phyloP scores from a whole-genome alignment of 2,113 vertebrate genomes.

The Proteles cristata region DNA sequence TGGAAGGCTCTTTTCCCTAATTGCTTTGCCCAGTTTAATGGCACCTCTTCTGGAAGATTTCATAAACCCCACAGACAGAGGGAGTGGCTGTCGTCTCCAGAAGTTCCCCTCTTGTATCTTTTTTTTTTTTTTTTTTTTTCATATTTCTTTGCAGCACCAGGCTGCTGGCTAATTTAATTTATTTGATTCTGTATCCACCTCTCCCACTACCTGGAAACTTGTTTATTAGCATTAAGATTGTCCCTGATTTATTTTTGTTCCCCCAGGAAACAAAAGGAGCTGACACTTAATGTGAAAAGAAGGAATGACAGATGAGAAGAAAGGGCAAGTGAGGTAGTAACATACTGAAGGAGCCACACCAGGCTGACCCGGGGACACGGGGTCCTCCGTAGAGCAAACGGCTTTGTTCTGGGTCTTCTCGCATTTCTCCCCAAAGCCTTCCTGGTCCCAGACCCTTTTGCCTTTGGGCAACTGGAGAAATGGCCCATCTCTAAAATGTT shows the following conservation, averaged over 20 bases:
- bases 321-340: background rate
- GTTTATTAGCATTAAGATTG: background rate
- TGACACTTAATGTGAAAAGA: background rate
- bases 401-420: background rate
- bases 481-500: background rate
- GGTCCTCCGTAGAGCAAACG: background rate
- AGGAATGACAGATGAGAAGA: background rate
- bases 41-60: background rate
- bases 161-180: background rate
- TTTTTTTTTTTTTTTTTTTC: background rate
- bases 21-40: background rate
- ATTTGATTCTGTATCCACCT: background rate
- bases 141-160: background rate
- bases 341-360: background rate
- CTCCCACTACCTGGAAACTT: background rate
- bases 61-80: background rate
- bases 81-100: background rate
- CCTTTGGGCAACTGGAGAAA: background rate
- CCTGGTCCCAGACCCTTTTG: background rate
- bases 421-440: background rate
- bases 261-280: background rate
- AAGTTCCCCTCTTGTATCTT: background rate
- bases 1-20: background rate
- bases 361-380: background rate
- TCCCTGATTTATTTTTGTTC: conserved; percentile 5